Base-by-base conservation (phyloP, 1,140 invertebrate species). In the Ceratina calcarata region DNA sequence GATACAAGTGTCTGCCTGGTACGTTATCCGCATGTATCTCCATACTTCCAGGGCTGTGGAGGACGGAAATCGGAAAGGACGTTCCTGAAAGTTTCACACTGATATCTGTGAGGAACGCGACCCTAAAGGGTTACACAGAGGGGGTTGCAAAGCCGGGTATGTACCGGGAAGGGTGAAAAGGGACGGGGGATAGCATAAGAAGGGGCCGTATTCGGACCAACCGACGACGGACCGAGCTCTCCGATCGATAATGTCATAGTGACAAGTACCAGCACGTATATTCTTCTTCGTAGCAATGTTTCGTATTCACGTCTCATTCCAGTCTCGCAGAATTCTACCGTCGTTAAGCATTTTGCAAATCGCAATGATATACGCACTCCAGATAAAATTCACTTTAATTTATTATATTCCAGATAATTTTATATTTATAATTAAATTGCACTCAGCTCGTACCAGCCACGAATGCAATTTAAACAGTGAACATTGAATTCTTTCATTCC, bases 161-260 rank as follows among this genome's bases (percentile, higher is more conserved):
- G 82, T 78, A 78, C 78, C 77, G 80, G 67, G 81, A 70, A 67
- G 77, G 73, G 68, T 22, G 82, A 80, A 66, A 81, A 58, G 70
- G 65, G 45, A 60, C 37, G 72, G 65, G 71, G 87, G 71, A 62
- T 72, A 66, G 77, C 10, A 45, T 88, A 88, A 86, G 87, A 84
- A 88, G 85, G 85, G 83, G 78, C 80, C 75, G 70, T 74, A 79
- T 70, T 87, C 80, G 84, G 84, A 88, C 80, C 84, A 85, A 85
- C 80, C 84, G 80, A 82, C 85, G 81, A 85, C 78, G 83, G 85
- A 82, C 83, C 81, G 78, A 85, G 76, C 78, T 68, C 83, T 79
- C 75, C 74, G 89, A 89, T 90, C 89, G 86, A 90, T 90, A 90
- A 86, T 73, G 84, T 88, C 85, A 87, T 87, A 88, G 86, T 90